Conservation (phyloP, 2,888 invertebrate species). For the Acanthosepion esculentum region DNA sequence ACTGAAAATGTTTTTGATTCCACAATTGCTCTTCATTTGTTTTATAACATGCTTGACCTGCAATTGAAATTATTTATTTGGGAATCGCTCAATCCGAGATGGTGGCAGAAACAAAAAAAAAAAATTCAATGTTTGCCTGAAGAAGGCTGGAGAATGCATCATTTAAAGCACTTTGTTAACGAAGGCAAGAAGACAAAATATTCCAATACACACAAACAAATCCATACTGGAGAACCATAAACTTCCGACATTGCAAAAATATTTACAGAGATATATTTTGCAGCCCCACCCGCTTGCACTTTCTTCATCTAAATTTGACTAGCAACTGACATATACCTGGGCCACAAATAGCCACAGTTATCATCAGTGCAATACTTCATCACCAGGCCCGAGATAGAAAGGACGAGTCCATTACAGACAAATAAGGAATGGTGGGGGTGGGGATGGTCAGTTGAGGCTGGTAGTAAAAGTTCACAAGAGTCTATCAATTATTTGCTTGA, state of each 20-base stretch:
- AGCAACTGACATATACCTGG: slow-evolving; percentile 33
- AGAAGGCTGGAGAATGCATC: no score
- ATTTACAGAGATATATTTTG: neutral
- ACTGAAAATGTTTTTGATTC: no score
- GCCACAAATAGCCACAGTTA: slow-evolving; percentile 23
- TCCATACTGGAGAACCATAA: neutral
- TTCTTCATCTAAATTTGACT: slow-evolving; percentile 20
- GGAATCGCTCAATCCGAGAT: no score
- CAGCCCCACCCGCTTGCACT: neutral
- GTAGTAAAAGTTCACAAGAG: slow-evolving; percentile 13
- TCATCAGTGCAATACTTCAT: slow-evolving; percentile 13
- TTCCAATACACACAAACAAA: neutral
- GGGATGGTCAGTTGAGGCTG: neutral
- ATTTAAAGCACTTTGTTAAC: no score
- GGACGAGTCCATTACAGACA: neutral
- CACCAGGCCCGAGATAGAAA: slow-evolving; percentile 21
- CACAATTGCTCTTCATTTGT: no score
- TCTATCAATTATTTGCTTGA: slow-evolving; percentile 33
- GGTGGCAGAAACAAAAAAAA: no score
- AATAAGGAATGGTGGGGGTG: neutral
- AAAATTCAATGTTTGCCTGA: no score
- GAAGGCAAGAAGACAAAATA: no score
- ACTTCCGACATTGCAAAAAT: slow-evolving; percentile 11
- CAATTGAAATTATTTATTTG: no score
- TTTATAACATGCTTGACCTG: no score